Evolutionary conservation across 2,888 invertebrate species (phyloP), one percentile per base, ranked within the genome.

Genomic region (Acronicta leporina): DNA sequence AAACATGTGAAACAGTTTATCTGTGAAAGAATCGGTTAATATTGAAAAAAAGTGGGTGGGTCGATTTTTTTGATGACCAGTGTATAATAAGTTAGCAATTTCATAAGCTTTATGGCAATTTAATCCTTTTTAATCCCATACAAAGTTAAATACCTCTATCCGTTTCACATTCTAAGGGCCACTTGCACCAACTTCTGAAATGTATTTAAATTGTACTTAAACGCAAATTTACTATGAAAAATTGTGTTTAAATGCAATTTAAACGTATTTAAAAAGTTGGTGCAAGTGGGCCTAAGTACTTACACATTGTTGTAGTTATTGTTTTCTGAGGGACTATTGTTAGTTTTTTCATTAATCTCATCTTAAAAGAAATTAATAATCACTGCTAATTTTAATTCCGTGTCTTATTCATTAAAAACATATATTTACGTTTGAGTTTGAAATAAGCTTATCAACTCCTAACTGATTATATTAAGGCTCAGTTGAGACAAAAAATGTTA

Each of bases 271-370:
- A n/a, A n/a, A n/a, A n/a, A n/a, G n/a, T n/a, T n/a, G n/a, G n/a
- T n/a, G n/a, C n/a, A n/a, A n/a, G n/a, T n/a, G n/a, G n/a, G n/a
- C n/a, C n/a, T n/a, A n/a, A n/a, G n/a, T n/a, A n/a, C n/a, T n/a
- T n/a, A n/a, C n/a, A n/a, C n/a, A n/a, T n/a, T n/a, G n/a, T 9
- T 38, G 10, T 6, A 41, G 6, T 16, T 41, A 40, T 49, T 49
- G 46, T 64, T n/a, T 35, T 35, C n/a, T n/a, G 7, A 51, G 6
- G 6, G 30, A 44, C 27, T 41, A 20, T 20, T 64, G 16, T 46
- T 15, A 30, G 45, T 42, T 11, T 8, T 72, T 40, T 2, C 10
- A 8, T 42, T 41, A 45, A 54, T 49, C 30, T 42, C 20, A 42
- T 42, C n/a, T 0, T 16, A 42, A 47, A 6, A 16, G 7, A 38